phyloP scores from a whole-genome alignment of 2,888 invertebrate species.

The Cremastinae sp. region DNA sequence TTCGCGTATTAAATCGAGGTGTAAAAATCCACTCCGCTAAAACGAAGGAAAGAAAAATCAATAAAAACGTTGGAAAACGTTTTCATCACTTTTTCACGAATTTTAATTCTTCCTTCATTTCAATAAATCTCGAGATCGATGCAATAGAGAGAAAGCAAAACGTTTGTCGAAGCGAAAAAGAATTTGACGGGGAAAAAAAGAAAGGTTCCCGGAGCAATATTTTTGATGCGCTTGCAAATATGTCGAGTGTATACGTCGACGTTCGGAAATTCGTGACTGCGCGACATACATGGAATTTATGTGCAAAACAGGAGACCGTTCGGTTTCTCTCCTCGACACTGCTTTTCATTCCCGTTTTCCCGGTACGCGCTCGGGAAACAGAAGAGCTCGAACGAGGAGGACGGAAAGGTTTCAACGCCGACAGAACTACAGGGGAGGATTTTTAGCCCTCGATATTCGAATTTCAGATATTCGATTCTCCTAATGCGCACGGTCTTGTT shows the following conservation, averaged over 20 bases:
- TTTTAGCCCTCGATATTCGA: slow-evolving; percentile 37
- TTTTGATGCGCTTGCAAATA: slow-evolving; percentile 19
- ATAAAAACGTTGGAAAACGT: slow-evolving; percentile 17
- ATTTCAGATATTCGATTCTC: slow-evolving; percentile 23
- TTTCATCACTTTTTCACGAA: not conserved
- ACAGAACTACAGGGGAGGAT: slow-evolving; percentile 37
- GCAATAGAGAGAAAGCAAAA: not conserved
- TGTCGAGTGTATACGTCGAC: slow-evolving; percentile 18
- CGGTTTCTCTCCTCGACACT: not conserved
- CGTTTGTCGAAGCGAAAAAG: not conserved
- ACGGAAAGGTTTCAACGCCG: slow-evolving; percentile 36
- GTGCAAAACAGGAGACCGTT: slow-evolving; percentile 30
- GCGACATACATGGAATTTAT: slow-evolving; percentile 25
- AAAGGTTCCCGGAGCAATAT: slow-evolving; percentile 8
- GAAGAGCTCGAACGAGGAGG: not conserved
- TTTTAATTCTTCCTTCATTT: not conserved
- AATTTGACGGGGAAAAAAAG: not conserved
- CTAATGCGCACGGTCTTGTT: too few relatives aligned
- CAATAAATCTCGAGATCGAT: not conserved
- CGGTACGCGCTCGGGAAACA: slow-evolving; percentile 20
- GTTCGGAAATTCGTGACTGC: slow-evolving; percentile 28
- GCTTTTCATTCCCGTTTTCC: slow-evolving; percentile 19
- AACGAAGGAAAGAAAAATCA: slow-evolving; percentile 18
- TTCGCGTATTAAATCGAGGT: slow-evolving; percentile 31
- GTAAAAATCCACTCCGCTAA: slow-evolving; percentile 2